Evolutionary conservation across 2,888 invertebrate genomes (phyloP), one percentile per base, ranked within the genome.

Genomic region (Drosophila engyochracea): DNA sequence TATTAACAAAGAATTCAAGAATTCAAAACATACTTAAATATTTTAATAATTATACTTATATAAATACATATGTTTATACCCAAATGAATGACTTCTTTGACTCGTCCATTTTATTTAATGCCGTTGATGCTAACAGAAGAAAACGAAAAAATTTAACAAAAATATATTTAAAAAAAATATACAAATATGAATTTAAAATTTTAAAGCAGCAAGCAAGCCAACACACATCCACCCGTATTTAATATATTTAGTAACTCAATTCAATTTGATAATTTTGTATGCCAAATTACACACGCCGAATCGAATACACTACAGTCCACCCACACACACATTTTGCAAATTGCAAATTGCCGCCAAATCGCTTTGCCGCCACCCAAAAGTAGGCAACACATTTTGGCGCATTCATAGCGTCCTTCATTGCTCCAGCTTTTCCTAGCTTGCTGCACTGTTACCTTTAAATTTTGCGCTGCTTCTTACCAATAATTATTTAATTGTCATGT

Each of bases 71-170:
- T 89, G 72, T 83, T 69, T 76, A 78, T 89, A 85, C 75, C 72
- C 77, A 85, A 89, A 87, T 87, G 91, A 92, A 91, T 92, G 93
- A 93, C 93, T 93, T 93, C 93, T 93, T 93, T 93, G 93, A 93
- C 93, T 93, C 93, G 93, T 92, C 93, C 92, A 92, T 92, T 93
- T 92, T 91, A 93, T 92, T 92, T 91, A 92, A 85, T 86, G 82
- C 85, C 91, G 90, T 85, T 93, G 91, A 92, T 92, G 90, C 91
- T 91, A 92, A 87, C 90, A 89, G 87, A 88, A 85, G 84, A 86
- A 91, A 85, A 79, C 85, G 72, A 82, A 89, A 83, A 60, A 70
- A 68, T 37, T 55, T n/a, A 65, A 70, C 51, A 69, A 64, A 68
- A 73, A 74, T 30, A 52, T 52, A 52, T 52, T 52, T 12, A 71